Percentiles rank a stretch among this genome's conserved stretches.
Conservation (phyloP, 2,888 invertebrate genomes). For the Pristionchus fissidentatus region DNA sequence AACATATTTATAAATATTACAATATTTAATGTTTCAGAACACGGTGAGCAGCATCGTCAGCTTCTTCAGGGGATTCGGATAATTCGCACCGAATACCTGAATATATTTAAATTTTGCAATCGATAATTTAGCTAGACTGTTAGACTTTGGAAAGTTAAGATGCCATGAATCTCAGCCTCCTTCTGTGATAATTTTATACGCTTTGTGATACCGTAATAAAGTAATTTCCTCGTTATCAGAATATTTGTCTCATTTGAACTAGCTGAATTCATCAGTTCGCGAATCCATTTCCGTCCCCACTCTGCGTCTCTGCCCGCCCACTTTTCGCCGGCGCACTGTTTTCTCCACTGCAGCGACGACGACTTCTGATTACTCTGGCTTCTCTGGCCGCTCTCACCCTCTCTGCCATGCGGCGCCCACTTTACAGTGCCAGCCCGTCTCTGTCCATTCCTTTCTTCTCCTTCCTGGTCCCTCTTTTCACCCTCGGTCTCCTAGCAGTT, state of each 20-base stretch:
- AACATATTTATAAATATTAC: too few species aligned
- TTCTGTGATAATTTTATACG: too few species aligned
- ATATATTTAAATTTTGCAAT: too few species aligned
- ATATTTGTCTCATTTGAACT: neutral
- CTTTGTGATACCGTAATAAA: too few species aligned
- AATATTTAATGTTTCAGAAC: neutral
- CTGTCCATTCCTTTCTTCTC: neutral
- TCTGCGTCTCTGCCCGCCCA: conserved; percentile 18
- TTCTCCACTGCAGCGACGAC: too few species aligned
- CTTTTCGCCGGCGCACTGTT: too few species aligned
- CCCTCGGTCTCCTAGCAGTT: too few species aligned
- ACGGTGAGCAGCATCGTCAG: neutral
- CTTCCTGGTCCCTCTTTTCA: too few species aligned
- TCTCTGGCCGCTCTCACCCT: neutral
- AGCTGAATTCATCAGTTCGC: too few species aligned
- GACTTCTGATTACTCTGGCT: neutral
- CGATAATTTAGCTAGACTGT: too few species aligned
- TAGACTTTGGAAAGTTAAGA: too few species aligned
- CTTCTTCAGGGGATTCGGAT: conserved; percentile 31
- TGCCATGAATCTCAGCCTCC: neutral
- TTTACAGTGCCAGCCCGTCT: neutral
- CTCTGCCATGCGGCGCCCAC: neutral
- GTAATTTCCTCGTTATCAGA: neutral
- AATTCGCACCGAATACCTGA: too few species aligned
- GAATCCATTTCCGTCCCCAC: neutral